Percentiles rank a stretch among this genome's conserved stretches.
These are phyloP conservation scores for Eupleurogrammus muticus DNA, from an alignment of 2,797 vertebrate species.

Conservation along the genomic window DNA sequence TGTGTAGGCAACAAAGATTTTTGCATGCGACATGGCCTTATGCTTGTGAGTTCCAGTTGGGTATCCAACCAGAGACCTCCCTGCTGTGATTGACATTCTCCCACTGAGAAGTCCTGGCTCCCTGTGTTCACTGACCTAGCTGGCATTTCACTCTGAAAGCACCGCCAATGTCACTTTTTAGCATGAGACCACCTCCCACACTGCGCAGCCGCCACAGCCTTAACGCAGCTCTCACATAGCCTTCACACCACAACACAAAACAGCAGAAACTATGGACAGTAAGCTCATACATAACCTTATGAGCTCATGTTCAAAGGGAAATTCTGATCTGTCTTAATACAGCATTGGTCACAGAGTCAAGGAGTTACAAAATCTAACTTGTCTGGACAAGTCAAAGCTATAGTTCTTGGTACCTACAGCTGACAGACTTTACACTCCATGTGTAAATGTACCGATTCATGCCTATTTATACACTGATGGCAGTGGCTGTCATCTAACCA, in stretches of 20 bases:
- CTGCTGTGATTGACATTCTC: slow-evolving; percentile 68
- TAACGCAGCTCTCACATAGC: background rate
- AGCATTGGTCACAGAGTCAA: background rate
- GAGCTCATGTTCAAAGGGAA: too few species aligned
- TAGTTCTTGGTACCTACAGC: background rate
- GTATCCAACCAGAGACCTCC: slow-evolving; percentile 53
- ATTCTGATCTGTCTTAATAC: background rate
- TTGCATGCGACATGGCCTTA: slow-evolving; percentile 25
- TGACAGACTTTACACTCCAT: too few species aligned
- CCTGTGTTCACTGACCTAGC: slow-evolving; percentile 56
- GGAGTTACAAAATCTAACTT: background rate
- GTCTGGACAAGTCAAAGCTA: background rate
- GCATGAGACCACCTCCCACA: slow-evolving; percentile 15
- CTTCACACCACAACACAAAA: background rate
- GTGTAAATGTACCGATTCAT: too few species aligned
- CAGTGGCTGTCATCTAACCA: too few species aligned
- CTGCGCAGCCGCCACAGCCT: background rate
- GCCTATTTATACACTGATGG: too few species aligned
- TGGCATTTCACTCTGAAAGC: slow-evolving; percentile 59
- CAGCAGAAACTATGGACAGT: background rate
- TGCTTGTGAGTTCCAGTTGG: slow-evolving; percentile 30
- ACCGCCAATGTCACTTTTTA: slow-evolving; percentile 37
- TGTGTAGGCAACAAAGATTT: slow-evolving; percentile 24
- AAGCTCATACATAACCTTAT: background rate
- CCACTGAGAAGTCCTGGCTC: slow-evolving; percentile 57